phyloP scores from a whole-genome alignment of 2,888 invertebrate species.

The Belgica antarctica region DNA sequence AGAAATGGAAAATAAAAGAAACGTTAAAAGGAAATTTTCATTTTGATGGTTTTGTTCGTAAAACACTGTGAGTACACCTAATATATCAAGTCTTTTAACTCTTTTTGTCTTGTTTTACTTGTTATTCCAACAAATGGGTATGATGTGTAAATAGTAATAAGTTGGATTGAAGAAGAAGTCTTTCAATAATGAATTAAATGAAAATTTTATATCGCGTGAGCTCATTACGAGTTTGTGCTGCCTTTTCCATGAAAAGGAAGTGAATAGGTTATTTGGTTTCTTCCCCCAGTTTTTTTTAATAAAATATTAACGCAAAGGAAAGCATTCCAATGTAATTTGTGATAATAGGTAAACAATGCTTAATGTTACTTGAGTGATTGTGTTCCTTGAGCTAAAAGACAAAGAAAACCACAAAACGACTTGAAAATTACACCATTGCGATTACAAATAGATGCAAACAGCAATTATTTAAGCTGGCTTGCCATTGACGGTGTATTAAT shows the following conservation, averaged over 20 bases:
- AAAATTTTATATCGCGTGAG: constrained; percentile 44
- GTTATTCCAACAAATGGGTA: constrained; percentile 4
- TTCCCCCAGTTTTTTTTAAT: not conserved
- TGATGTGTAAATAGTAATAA: constrained; percentile 35
- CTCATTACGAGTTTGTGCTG: not conserved
- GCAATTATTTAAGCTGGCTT: not conserved
- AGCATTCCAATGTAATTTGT: constrained; percentile 18
- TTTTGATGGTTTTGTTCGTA: constrained; percentile 11
- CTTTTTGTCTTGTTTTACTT: not conserved
- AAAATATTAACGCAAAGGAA: not conserved
- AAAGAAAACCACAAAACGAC: too few species aligned
- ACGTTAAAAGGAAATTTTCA: constrained; percentile 19
- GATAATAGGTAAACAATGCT: constrained; percentile 19
- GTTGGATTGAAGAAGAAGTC: constrained; percentile 5
- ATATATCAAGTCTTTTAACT: too few species aligned
- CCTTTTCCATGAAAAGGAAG: not conserved
- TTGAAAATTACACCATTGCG: too few species aligned
- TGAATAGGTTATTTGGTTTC: not conserved
- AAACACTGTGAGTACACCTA: too few species aligned
- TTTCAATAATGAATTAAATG: constrained; percentile 43
- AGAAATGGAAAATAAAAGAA: too few species aligned
- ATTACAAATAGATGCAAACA: too few species aligned
- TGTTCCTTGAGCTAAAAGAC: too few species aligned
- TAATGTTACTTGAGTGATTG: constrained; percentile 6
- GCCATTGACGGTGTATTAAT: not conserved